These are phyloP conservation scores for Abscondita cerata DNA, from an alignment of 2,888 invertebrate genomes.

Conservation along the genomic window DNA sequence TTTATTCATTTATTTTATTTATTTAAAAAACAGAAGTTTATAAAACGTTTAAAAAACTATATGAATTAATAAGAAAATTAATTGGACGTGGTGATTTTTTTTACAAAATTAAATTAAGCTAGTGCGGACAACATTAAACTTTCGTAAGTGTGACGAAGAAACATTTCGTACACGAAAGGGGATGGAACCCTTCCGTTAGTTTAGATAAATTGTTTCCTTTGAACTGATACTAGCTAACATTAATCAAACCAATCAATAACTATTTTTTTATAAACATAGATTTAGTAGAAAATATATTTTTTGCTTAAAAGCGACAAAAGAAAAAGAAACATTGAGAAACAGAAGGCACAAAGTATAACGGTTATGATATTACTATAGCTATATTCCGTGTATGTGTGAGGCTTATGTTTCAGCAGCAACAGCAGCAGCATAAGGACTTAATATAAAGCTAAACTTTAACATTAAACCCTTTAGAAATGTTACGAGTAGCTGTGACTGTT, in stretches of 20 bases:
- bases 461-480: constrained; percentile 18
- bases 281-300: not conserved
- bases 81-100: constrained; percentile 1
- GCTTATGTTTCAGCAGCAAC: constrained; percentile 6
- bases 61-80: constrained; percentile 9
- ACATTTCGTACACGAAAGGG: constrained; percentile 33
- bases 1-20: too few relatives aligned
- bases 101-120: constrained; percentile 25
- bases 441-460: constrained; percentile 24
- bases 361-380: constrained; percentile 15
- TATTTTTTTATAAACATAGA: not conserved
- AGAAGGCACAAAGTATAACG: constrained; percentile 16
- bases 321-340: constrained; percentile 6
- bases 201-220: constrained; percentile 33
- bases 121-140: constrained; percentile 29
- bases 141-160: constrained; percentile 24
- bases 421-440: constrained; percentile 17
- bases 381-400: constrained; percentile 16
- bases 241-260: constrained; percentile 25
- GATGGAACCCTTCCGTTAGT: constrained; percentile 30
- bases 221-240: constrained; percentile 27
- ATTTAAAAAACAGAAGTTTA: too few relatives aligned
- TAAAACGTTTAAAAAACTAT: not conserved
- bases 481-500: not conserved
- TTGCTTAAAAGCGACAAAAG: not conserved